phyloP scores from a whole-genome alignment of 2,888 invertebrate genomes.

The Beris morrisii region DNA sequence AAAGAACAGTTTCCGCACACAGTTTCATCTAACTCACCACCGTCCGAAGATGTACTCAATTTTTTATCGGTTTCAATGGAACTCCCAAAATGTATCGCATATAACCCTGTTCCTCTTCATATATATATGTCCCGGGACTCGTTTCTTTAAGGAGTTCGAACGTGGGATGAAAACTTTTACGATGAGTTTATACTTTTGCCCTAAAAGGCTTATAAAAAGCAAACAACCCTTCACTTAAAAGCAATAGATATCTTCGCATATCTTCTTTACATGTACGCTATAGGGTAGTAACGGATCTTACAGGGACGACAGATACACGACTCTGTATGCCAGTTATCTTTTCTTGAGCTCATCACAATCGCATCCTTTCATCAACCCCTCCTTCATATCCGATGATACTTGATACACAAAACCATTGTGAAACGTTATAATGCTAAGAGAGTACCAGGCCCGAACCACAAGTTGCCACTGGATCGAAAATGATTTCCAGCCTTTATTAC shows the following conservation, averaged over 20 bases:
- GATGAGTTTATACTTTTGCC: slow-evolving; percentile 20
- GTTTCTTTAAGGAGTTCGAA: slow-evolving; percentile 6
- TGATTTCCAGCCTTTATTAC: slow-evolving; percentile 24
- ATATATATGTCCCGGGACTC: too few relatives aligned
- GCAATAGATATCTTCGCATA: slow-evolving; percentile 21
- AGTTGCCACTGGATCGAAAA: slow-evolving; percentile 19
- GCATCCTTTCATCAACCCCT: slow-evolving; percentile 19
- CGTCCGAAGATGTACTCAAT: too few relatives aligned
- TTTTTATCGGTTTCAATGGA: too few relatives aligned
- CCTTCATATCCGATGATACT: slow-evolving; percentile 10
- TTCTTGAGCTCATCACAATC: slow-evolving; percentile 7
- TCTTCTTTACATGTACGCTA: neutral
- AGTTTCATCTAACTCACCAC: too few relatives aligned
- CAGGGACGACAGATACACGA: slow-evolving; percentile 4
- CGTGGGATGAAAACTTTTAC: slow-evolving; percentile 19
- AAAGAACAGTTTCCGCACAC: too few relatives aligned
- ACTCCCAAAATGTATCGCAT: too few relatives aligned
- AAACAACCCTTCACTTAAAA: slow-evolving; percentile 23
- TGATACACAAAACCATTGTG: slow-evolving; percentile 24
- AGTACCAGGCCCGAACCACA: slow-evolving; percentile 4
- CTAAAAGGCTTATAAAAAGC: slow-evolving; percentile 25
- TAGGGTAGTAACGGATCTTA: neutral
- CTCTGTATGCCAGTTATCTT: slow-evolving; percentile 21
- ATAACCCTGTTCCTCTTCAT: too few relatives aligned
- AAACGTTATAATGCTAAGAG: slow-evolving; percentile 25